A percentile compares a stretch with the other conserved stretches of the same genome.
Evolutionary conservation across 2,797 vertebrate genomes (phyloP).

Genomic region (Sphenopsis melanotis): DNA sequence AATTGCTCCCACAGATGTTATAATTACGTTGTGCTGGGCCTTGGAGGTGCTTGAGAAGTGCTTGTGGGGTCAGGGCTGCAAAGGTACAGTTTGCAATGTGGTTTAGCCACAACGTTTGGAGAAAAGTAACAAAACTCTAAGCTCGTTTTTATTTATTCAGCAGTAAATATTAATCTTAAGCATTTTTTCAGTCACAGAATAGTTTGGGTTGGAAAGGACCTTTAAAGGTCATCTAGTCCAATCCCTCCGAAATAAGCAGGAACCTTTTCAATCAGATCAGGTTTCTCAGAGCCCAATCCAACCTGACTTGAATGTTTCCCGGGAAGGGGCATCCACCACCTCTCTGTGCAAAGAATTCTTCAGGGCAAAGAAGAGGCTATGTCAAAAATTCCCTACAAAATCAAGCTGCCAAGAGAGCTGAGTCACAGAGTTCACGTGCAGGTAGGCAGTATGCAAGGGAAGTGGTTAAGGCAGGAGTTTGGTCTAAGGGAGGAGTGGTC

Average conservation of each 20-base stretch:
- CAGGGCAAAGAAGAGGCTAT: neutral
- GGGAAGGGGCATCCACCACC: neutral
- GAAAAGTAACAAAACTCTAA: neutral
- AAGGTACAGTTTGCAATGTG: neutral
- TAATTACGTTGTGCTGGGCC: accelerated
- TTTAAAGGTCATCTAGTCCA: neutral
- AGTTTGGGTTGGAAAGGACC: neutral
- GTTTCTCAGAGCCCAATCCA: neutral
- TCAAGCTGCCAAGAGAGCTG: neutral
- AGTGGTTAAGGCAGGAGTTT: neutral
- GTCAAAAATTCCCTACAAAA: neutral
- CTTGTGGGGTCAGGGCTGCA: neutral
- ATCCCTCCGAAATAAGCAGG: neutral
- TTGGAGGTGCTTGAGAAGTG: neutral
- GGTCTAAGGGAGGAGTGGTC: no score
- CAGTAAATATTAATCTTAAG: constrained; percentile 19
- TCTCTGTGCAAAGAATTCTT: neutral
- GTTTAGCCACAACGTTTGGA: neutral
- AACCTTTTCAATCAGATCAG: neutral
- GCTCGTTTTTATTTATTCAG: neutral
- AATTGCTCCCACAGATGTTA: neutral
- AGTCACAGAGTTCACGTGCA: neutral
- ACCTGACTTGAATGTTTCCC: neutral
- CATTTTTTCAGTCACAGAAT: neutral
- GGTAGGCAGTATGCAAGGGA: neutral